These are phyloP conservation scores for Selene dorsalis DNA, from an alignment of 2,797 vertebrate genomes.

Conservation along the genomic window DNA sequence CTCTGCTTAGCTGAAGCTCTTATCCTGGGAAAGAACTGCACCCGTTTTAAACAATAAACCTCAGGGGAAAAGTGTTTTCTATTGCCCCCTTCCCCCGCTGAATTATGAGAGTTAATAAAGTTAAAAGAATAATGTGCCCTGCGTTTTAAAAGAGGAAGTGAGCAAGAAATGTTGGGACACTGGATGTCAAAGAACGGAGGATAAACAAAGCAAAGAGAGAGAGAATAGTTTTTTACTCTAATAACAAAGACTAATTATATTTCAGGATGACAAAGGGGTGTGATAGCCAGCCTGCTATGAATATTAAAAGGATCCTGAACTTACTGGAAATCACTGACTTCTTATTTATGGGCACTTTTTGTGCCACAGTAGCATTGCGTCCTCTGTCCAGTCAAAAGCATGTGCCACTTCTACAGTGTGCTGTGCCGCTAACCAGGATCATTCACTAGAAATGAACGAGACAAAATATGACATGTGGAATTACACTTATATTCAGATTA, in stretches of 20 bases:
- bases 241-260: constrained; percentile 40
- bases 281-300: constrained; percentile 27
- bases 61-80: constrained; percentile 79
- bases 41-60: constrained; percentile 83
- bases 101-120: constrained; percentile 83
- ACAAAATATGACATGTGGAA: constrained; percentile 52
- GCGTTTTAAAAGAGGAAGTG: constrained; percentile 71
- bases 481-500: constrained; percentile 45
- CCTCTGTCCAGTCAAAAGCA: constrained; percentile 63
- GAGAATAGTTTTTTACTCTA: constrained; percentile 25
- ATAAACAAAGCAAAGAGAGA: constrained; percentile 32
- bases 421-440: constrained; percentile 40
- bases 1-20: constrained; percentile 82
- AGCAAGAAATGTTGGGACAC: constrained; percentile 44
- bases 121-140: constrained; percentile 77
- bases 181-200: constrained; percentile 42
- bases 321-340: constrained; percentile 35
- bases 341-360: constrained; percentile 46
- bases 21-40: constrained; percentile 83
- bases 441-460: constrained; percentile 49
- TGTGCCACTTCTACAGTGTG: constrained; percentile 50
- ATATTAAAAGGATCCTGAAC: constrained; percentile 50
- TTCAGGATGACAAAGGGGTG: constrained; percentile 51
- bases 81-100: constrained; percentile 63
- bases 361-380: constrained; percentile 45